A percentile compares a stretch with the other conserved stretches of the same genome.
These are phyloP conservation scores for Trichoplusia ni DNA, from an alignment of 1,140 invertebrate genomes.

Conservation along the genomic window DNA sequence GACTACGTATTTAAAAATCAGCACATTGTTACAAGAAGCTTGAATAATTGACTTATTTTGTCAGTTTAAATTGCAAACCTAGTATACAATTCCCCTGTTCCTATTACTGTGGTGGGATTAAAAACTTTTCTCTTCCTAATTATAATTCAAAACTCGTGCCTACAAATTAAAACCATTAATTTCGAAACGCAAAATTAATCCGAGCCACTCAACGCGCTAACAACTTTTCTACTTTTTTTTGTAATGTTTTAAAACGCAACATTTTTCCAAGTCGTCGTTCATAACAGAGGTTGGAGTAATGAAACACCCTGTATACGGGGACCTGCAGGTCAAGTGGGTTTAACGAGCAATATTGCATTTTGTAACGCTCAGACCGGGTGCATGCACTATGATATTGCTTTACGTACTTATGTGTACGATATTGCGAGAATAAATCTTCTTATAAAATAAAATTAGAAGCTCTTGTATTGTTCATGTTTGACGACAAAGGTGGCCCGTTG, in stretches of 20 bases:
- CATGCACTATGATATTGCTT: slow-evolving; percentile 31
- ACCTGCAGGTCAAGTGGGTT: slow-evolving; percentile 68
- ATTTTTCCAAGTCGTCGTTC: slow-evolving; percentile 29
- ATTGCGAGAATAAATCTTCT: slow-evolving; percentile 14
- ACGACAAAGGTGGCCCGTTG: no score
- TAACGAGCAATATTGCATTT: slow-evolving; percentile 78
- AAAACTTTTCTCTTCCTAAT: no score
- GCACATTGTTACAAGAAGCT: no score
- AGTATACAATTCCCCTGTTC: no score
- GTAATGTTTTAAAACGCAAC: slow-evolving; percentile 10
- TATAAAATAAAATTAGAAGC: slow-evolving; percentile 1
- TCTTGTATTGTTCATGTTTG: background rate
- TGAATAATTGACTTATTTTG: no score
- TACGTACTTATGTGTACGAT: slow-evolving; percentile 12
- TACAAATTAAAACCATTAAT: background rate
- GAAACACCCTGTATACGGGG: slow-evolving; percentile 59
- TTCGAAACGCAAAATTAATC: slow-evolving; percentile 14
- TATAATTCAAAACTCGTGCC: background rate
- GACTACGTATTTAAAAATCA: no score
- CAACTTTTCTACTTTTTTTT: background rate
- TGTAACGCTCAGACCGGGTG: slow-evolving; percentile 41
- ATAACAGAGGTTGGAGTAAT: slow-evolving; percentile 44
- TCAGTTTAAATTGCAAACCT: no score
- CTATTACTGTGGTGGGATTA: no score
- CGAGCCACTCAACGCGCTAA: background rate